A percentile compares a stretch with the other conserved stretches of the same genome.
These are phyloP conservation scores for Crossocerus cetratus DNA, from an alignment of 2,888 invertebrate species.

Conservation along the genomic window DNA sequence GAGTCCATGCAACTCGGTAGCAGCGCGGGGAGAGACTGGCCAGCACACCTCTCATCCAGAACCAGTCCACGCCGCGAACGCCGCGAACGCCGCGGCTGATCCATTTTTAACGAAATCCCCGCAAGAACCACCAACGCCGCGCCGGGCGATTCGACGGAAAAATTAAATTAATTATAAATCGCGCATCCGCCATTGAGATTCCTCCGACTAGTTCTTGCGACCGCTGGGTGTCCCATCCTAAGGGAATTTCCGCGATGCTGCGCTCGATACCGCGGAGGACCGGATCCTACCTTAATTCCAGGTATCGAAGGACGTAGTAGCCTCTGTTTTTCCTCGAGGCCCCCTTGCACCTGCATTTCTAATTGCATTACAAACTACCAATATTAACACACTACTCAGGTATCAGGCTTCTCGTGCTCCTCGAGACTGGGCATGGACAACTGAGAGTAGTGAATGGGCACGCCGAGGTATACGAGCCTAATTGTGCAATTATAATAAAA, in stretches of 20 bases:
- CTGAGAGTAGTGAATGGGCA: no score
- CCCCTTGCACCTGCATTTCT: constrained; percentile 15
- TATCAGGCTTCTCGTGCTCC: constrained; percentile 5
- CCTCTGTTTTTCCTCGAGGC: no score
- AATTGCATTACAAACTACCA: constrained; percentile 20
- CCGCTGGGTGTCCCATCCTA: constrained; percentile 8
- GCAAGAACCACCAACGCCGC: constrained; percentile 41
- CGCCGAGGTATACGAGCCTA: no score
- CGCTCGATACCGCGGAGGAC: constrained; percentile 16
- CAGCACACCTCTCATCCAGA: no score
- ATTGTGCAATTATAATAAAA: no score
- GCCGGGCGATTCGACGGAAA: constrained; percentile 27
- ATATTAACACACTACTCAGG: constrained; percentile 22
- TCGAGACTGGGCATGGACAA: no score
- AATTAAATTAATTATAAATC: constrained; percentile 60
- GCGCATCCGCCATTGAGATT: constrained; percentile 48
- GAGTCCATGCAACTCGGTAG: constrained; percentile 21
- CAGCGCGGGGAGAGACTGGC: not conserved
- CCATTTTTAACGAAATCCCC: constrained; percentile 46
- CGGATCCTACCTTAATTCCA: constrained; percentile 26
- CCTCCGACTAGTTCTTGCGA: constrained; percentile 48
- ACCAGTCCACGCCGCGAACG: constrained; percentile 20
- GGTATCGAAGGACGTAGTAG: constrained; percentile 22
- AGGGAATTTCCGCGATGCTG: constrained; percentile 23
- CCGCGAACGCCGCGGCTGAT: no score